Base-by-base conservation (phyloP, 2,888 invertebrate species). In the Tridacna crocea region DNA sequence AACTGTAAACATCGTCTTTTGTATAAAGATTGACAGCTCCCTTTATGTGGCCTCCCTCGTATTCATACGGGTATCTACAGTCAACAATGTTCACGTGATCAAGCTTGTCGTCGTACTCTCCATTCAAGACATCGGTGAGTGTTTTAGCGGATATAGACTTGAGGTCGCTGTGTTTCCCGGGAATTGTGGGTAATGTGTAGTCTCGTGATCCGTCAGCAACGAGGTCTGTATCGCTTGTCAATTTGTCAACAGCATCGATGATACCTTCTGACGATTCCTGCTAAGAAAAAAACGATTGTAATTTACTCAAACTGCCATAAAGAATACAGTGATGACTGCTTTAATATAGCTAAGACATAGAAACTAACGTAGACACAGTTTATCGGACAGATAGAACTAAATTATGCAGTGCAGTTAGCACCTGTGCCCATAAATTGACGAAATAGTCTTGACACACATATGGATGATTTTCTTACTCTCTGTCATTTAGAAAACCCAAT, bases 161-260 rank as follows among this genome's bases (percentile, higher is more conserved):
- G 72, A 93, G 87, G 77, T 93, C 93, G 47, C 87, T 84, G 72
- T 92, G 90, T 65, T 90, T 90, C 27, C 90, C 89, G 13, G 77
- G 68, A 66, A 90, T 82, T 47, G 90, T 87, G 17, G 93, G 93
- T 75, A 93, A 84, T 26, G 82, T 83, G 84, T 89, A 84, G 72
- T 73, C 70, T 74, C 81, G 80, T 79, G 84, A 81, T 72, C 84
- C 84, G 47, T 84, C 84, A 65, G 79, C 84, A 19, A 84, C 55
- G 24, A 81, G 78, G 48, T 84, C 79, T 60, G 48, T 72, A 4
- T 75, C 72, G 36, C 79, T 77, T 55, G 81, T 79, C 61, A 81
- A 58, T 22, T 72, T 72, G 27, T 84, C 84, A 17, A 84, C 84
- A 11, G 84, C 84, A 12, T 58, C 72, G 6, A 92, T 61, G 82